Evolutionary conservation across 92 coral and sea anemone species (phyloP), one percentile per base, ranked within the genome.

Genomic region (Phenganax subtilis): DNA sequence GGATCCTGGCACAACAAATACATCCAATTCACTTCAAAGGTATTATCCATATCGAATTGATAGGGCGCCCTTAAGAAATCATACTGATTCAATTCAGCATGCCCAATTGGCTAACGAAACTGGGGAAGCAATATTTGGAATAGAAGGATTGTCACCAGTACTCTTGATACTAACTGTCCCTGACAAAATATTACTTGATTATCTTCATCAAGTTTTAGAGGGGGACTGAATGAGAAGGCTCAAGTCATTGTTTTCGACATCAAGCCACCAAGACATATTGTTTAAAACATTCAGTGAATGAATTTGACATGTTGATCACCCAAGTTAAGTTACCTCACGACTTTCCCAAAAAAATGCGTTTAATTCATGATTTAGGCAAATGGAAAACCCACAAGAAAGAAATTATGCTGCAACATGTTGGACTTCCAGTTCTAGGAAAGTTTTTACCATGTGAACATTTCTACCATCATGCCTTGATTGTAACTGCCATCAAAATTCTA

Each of bases 381-480:
- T 62, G 68, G 20, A 62, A 62, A 62, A 28, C 68, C 27, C 68
- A 62, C 27, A 28, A 62, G 68, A 6, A 62, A 62, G 68, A 62
- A 28, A 62, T 62, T 8, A 62, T 62, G 68, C 68, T 62, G 9
- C 68, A 15, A 17, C 68, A 62, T 14, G 68, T 72, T 31, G 77
- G 77, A 11, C 57, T 72, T 47, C 77, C 57, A 2, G 52, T 72
- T 16, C 51, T 72, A 16, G 7, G 77, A 72, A 44, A 72, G 20
- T 72, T 72, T 55, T 47, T 72, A 55, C 77, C 77, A 3, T 15
- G 57, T 6, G 57, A 51, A 55, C 77, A 72, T 29, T 72, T 72
- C 52, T 72, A 47, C 77, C 75, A 70, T 29, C 75, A 7, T 51
- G 55, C 54, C 9, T 52, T 70, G 25, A 1, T 29, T 70, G 75